Percentiles rank a stretch among this genome's conserved stretches.
Conservation (phyloP, 2,113 vertebrate species). For the Anseranas semipalmata region DNA sequence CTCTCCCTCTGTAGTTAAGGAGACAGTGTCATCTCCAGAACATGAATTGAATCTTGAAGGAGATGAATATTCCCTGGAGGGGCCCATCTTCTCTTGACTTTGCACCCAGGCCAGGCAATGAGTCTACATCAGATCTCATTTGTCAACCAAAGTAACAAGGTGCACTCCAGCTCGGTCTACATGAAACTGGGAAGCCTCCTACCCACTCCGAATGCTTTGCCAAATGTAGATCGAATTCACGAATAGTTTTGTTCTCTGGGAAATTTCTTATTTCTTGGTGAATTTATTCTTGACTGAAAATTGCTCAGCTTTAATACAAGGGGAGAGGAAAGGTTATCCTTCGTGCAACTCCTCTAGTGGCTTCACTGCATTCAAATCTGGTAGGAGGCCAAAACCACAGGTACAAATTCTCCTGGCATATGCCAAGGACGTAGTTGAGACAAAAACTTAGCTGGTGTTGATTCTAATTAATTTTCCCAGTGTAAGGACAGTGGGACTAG, state of each 20-base stretch:
- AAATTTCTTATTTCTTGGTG: background rate
- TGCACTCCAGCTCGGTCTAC: background rate
- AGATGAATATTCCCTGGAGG: accelerated
- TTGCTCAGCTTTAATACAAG: background rate
- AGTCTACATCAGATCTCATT: background rate
- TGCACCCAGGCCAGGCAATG: background rate
- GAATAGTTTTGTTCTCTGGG: background rate
- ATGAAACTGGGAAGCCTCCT: background rate
- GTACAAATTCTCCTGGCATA: background rate
- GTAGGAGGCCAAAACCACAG: background rate
- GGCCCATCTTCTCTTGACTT: background rate
- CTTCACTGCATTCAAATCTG: background rate
- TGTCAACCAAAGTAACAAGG: accelerated
- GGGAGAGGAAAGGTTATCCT: background rate
- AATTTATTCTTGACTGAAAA: background rate
- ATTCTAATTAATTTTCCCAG: background rate
- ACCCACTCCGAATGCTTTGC: background rate
- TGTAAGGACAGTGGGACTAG: background rate
- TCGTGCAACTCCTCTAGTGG: background rate
- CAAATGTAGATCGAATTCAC: background rate
- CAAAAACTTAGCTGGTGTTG: background rate
- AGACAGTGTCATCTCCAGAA: background rate
- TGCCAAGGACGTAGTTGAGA: background rate
- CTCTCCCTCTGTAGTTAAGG: background rate
- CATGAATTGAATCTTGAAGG: background rate